Percentiles rank a stretch among this genome's conserved stretches.
Conservation (phyloP, 2,113 vertebrate species). For the Phaetusa simplex region DNA sequence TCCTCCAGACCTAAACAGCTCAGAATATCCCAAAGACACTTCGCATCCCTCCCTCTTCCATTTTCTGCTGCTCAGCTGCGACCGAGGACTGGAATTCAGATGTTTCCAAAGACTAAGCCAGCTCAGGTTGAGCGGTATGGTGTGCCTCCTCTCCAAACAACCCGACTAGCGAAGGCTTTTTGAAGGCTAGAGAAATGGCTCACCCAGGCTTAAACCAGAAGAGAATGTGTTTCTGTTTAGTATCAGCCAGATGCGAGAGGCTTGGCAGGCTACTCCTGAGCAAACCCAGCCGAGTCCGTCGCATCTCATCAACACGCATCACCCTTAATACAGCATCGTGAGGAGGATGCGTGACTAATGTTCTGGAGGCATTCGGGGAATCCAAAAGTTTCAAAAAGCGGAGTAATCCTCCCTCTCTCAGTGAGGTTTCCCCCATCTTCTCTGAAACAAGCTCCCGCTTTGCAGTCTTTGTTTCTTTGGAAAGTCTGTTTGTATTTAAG, state of each 20-base stretch:
- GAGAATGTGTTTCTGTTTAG: slow-evolving; percentile 7
- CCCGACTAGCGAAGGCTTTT: neutral
- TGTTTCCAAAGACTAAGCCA: neutral
- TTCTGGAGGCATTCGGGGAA: neutral
- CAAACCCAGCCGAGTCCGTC: neutral
- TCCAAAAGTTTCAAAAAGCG: neutral
- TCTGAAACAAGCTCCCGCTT: neutral
- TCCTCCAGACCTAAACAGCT: neutral
- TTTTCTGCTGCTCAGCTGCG: neutral
- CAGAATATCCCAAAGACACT: neutral
- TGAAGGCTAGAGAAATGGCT: neutral
- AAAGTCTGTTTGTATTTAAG: neutral
- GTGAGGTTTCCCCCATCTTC: neutral
- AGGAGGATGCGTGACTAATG: slow-evolving; percentile 51
- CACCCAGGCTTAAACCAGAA: neutral
- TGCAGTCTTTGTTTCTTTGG: neutral
- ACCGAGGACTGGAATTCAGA: neutral
- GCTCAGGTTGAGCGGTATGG: neutral
- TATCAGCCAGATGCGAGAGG: slow-evolving; percentile 9
- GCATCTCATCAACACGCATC: slow-evolving; percentile 7
- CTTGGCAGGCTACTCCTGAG: slow-evolving; percentile 29
- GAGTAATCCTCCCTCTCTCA: neutral
- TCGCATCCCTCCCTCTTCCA: neutral
- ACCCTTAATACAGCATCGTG: slow-evolving; percentile 40
- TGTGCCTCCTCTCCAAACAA: neutral